Conservation (phyloP, 1,140 invertebrate genomes). For the Caenorhabditis inopinata region DNA sequence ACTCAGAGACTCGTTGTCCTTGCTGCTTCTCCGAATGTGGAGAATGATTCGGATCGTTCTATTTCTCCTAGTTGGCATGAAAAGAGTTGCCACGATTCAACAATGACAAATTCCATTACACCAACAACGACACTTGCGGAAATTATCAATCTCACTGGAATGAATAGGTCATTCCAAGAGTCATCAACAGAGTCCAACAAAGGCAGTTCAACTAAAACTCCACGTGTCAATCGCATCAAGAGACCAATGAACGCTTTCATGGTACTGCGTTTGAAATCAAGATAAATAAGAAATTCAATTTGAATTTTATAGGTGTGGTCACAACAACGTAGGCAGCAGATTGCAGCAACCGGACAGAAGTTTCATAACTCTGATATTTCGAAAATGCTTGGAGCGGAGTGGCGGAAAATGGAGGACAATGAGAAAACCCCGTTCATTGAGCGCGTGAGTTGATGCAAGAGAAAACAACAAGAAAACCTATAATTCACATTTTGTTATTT, state of each 20-base stretch:
- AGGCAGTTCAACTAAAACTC: too few species aligned
- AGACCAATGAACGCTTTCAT: constrained; percentile 34
- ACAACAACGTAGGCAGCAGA: background rate
- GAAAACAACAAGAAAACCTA: background rate
- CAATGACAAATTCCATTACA: too few species aligned
- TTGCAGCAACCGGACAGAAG: constrained; percentile 17
- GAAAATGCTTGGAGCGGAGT: constrained; percentile 16
- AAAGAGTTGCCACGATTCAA: background rate
- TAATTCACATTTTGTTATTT: background rate
- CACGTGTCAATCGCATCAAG: background rate
- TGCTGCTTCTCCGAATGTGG: background rate
- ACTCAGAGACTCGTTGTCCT: background rate
- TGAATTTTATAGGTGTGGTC: background rate
- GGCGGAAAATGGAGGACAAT: background rate
- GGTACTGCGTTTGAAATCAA: background rate
- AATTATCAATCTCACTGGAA: background rate
- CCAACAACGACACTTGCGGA: background rate
- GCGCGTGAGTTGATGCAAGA: background rate
- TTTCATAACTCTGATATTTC: constrained; percentile 34
- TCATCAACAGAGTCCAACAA: background rate
- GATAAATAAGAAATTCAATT: background rate
- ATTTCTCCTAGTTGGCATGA: background rate
- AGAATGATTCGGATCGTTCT: background rate
- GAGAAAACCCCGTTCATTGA: constrained; percentile 27
- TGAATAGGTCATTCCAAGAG: background rate